These are phyloP conservation scores for Eupithecia exiguata DNA, from an alignment of 2,888 invertebrate genomes.

Conservation along the genomic window DNA sequence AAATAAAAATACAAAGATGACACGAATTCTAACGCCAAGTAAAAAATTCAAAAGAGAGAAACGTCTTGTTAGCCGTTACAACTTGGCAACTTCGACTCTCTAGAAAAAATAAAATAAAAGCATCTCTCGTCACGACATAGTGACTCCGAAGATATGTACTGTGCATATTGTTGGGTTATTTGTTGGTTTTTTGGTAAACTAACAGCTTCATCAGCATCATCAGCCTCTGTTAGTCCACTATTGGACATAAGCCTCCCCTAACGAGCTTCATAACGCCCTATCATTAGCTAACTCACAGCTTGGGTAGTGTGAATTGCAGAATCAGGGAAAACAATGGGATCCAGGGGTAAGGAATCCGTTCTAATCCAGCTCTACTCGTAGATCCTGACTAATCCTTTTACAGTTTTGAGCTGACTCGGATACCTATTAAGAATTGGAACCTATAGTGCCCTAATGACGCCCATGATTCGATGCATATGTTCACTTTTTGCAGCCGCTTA, in stretches of 20 bases:
- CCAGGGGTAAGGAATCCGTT: background rate
- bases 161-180: background rate
- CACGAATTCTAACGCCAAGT: constrained; percentile 20
- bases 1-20: constrained; percentile 9
- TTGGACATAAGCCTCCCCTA: no score
- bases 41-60: constrained; percentile 20
- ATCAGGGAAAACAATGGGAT: background rate
- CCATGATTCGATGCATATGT: background rate
- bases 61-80: constrained; percentile 28
- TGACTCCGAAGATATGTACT: background rate
- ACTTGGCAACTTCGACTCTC: constrained; percentile 15
- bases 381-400: background rate
- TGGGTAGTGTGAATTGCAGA: background rate
- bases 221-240: no score
- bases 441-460: background rate
- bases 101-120: constrained; percentile 1
- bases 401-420: background rate
- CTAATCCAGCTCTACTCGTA: background rate
- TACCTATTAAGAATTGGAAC: background rate
- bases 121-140: background rate
- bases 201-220: background rate
- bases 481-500: background rate
- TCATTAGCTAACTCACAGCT: background rate
- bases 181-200: background rate
- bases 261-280: no score